phyloP scores from a whole-genome alignment of 2,113 vertebrate species.

The Channa maculata region DNA sequence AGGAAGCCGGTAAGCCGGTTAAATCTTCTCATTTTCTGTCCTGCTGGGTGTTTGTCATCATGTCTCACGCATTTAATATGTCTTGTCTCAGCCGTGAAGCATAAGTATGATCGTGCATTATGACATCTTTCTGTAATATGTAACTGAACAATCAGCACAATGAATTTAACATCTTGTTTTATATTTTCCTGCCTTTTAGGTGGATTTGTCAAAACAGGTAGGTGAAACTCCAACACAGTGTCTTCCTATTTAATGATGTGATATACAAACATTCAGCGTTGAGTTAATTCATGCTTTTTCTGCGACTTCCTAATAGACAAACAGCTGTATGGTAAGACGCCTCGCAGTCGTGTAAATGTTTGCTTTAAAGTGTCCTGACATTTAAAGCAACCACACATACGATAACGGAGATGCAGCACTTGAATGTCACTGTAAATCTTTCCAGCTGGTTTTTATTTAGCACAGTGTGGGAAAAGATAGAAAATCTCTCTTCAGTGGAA shows the following conservation, averaged over 20 bases:
- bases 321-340: conserved; percentile 54
- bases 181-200: conserved; percentile 42
- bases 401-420: not conserved
- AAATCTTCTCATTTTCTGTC: not conserved
- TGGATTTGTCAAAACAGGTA: conserved; percentile 71
- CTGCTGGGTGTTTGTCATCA: not conserved
- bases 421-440: not conserved
- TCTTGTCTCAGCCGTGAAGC: not conserved
- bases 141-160: too few species aligned
- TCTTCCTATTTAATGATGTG: too few species aligned
- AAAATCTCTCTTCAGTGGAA: not conserved
- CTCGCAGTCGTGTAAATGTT: not conserved
- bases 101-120: not conserved
- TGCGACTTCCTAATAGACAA: conserved; percentile 44
- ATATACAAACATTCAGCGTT: not conserved
- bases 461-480: not conserved
- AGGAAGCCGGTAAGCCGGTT: conserved; percentile 69
- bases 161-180: too few species aligned
- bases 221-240: not conserved
- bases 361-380: conserved; percentile 11
- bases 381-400: conserved; percentile 10
- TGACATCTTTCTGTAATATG: not conserved
- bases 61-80: not conserved
- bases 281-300: conserved; percentile 3
- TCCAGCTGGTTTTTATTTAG: conserved; percentile 4